Base-by-base conservation (phyloP, 2,113 vertebrate genomes). In the Siphamia tubifer region DNA sequence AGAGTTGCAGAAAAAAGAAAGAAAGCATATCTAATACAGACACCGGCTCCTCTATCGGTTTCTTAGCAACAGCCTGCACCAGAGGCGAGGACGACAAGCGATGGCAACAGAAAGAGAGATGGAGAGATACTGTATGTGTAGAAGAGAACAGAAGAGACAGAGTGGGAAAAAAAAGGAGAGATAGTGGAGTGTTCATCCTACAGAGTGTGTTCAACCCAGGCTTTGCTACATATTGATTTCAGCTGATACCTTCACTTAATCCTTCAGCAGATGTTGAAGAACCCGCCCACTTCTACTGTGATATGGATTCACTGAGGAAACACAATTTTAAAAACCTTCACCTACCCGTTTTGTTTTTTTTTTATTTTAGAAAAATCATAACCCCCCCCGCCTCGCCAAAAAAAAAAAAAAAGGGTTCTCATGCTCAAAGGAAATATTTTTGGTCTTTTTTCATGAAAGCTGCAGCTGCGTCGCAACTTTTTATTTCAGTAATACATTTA, bases 21-120 rank as follows among this genome's bases (percentile, higher is more conserved):
- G 68, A 55, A 90, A 85, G 81, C 65, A 84, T 61, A 86, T 85
- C 80, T 90, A 83, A 60, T 79, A 72, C 68, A 85, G 48, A 62
- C 53, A 58, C 55, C 19, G 30, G 48, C 78, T 77, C 62, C 71
- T 19, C 68, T 82, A 64, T 70, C 57, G 13, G 87, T 91, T 87
- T 90, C 90, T 88, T 92, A 94, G 91, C 90, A 94, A 91, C 91
- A 90, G 79, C 76, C 89, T 79, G 83, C 63, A 74, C 25, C 19
- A 66, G 38, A 80, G 91, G 90, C 62, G 32, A 86, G 75, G 81
- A 75, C 8, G 20, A 77, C 16, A 43, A 63, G 54, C 35, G 13
- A 0, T 49, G 55, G 72, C 61, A 63, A 80, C 54, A 57, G 68
- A 68, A 39, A 43, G 83, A 80, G 71, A 51, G 68, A 55, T 48